A percentile compares a stretch with the other conserved stretches of the same genome.
Conservation (phyloP, 2,888 invertebrate species). For the Epinotia ramella region DNA sequence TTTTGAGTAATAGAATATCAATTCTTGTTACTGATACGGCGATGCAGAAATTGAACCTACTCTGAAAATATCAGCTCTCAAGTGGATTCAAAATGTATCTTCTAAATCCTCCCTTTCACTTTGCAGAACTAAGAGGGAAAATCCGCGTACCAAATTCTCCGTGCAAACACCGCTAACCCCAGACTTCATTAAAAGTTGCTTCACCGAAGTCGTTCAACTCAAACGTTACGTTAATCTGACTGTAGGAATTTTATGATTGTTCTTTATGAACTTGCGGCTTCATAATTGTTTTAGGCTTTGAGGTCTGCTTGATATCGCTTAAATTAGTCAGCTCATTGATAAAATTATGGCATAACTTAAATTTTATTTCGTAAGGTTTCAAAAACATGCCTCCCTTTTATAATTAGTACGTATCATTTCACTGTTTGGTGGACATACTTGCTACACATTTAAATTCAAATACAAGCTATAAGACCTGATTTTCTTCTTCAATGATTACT, state of each 20-base stretch:
- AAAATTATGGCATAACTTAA: conserved; percentile 7
- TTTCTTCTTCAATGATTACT: no score
- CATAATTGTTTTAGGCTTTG: conserved; percentile 43
- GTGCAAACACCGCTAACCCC: conserved; percentile 45
- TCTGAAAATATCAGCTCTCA: neutral
- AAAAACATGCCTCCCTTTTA: no score
- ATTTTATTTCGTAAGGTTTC: neutral
- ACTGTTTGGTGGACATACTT: no score
- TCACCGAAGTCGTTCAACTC: conserved; percentile 43
- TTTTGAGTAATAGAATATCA: no score
- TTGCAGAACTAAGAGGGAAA: conserved; percentile 37
- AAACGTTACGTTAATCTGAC: conserved; percentile 45
- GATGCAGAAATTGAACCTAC: neutral
- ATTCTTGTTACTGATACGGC: no score
- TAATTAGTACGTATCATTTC: no score
- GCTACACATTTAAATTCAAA: no score
- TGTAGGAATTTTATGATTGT: conserved; percentile 45
- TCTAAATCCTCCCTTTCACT: conserved; percentile 39
- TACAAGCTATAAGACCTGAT: no score
- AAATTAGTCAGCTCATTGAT: conserved; percentile 40
- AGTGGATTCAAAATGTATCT: conserved; percentile 21
- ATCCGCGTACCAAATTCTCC: conserved; percentile 41
- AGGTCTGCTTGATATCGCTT: conserved; percentile 40
- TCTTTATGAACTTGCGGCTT: conserved; percentile 44
- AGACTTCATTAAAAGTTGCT: conserved; percentile 45